Conservation (phyloP, 2,113 vertebrate species). For the Sigmodon hispidus region DNA sequence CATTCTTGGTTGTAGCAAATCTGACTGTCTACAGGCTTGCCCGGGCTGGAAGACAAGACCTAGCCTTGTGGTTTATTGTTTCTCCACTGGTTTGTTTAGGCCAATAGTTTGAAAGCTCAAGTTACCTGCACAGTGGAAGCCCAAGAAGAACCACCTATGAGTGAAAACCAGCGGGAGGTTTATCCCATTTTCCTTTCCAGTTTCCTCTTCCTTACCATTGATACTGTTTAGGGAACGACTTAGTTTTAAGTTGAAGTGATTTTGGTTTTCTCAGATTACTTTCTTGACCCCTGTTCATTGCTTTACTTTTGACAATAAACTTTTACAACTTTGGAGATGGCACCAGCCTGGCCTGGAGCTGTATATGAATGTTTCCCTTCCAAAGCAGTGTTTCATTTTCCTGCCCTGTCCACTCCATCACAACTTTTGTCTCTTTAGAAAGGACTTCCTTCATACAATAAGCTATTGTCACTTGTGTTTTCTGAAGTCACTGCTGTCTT, state of each 20-base stretch:
- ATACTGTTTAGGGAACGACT: slow-evolving; percentile 42
- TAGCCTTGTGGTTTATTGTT: background rate
- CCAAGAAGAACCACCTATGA: slow-evolving; percentile 24
- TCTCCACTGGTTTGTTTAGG: background rate
- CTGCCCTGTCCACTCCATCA: background rate
- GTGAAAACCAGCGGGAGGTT: slow-evolving; percentile 33
- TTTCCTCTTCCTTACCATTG: slow-evolving; percentile 63
- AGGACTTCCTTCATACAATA: background rate
- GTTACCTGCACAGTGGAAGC: background rate
- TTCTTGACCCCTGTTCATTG: background rate
- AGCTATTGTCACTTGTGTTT: slow-evolving; percentile 14
- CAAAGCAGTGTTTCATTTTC: slow-evolving; percentile 8
- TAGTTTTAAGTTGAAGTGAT: slow-evolving; percentile 14
- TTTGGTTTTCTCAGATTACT: slow-evolving; percentile 11
- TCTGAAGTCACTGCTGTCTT: slow-evolving; percentile 14
- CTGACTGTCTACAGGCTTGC: background rate
- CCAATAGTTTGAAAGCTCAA: slow-evolving; percentile 37
- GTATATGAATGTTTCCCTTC: background rate
- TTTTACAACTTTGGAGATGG: background rate
- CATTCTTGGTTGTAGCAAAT: background rate
- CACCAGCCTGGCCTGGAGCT: background rate
- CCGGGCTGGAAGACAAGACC: background rate
- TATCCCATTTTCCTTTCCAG: slow-evolving; percentile 65
- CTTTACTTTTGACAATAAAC: slow-evolving; percentile 1
- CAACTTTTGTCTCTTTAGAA: slow-evolving; percentile 48